These are phyloP conservation scores for Schrankia costaestrigalis DNA, from an alignment of 2,888 invertebrate species.

Conservation along the genomic window DNA sequence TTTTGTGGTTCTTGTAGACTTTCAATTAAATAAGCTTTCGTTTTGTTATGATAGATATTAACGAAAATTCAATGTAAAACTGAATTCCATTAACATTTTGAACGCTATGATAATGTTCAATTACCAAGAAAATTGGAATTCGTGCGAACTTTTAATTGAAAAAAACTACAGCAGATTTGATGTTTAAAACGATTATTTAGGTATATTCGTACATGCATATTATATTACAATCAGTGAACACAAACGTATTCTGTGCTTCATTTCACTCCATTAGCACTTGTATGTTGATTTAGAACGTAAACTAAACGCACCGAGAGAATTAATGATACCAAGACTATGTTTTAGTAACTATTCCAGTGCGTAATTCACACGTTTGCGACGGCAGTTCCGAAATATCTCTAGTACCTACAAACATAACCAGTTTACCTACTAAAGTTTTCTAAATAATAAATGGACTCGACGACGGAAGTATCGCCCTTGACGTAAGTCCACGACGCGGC, in stretches of 20 bases:
- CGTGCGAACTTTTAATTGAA: no score
- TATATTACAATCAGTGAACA: constrained; percentile 21
- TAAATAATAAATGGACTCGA: constrained; percentile 61
- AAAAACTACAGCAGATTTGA: not conserved
- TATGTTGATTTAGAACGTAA: constrained; percentile 59
- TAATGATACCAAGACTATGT: constrained; percentile 56
- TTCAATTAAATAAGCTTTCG: no score
- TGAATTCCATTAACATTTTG: no score
- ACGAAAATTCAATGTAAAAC: no score
- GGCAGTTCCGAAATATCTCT: constrained; percentile 64
- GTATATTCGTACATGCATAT: constrained; percentile 2
- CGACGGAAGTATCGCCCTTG: constrained; percentile 63
- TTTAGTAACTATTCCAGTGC: constrained; percentile 48
- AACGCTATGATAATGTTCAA: no score
- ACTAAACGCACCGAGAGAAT: constrained; percentile 51
- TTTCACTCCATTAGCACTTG: constrained; percentile 64
- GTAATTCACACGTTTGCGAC: constrained; percentile 55
- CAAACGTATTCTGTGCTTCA: constrained; percentile 40
- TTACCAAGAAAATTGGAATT: no score
- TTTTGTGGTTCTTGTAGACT: no score
- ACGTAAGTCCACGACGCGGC: constrained; percentile 39
- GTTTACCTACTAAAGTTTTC: constrained; percentile 59
- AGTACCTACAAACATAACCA: constrained; percentile 48
- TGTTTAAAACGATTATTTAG: not conserved
- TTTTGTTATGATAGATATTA: no score